Evolutionary conservation across 2,888 invertebrate species (phyloP).

Genomic region (Drosophila subquinaria): DNA sequence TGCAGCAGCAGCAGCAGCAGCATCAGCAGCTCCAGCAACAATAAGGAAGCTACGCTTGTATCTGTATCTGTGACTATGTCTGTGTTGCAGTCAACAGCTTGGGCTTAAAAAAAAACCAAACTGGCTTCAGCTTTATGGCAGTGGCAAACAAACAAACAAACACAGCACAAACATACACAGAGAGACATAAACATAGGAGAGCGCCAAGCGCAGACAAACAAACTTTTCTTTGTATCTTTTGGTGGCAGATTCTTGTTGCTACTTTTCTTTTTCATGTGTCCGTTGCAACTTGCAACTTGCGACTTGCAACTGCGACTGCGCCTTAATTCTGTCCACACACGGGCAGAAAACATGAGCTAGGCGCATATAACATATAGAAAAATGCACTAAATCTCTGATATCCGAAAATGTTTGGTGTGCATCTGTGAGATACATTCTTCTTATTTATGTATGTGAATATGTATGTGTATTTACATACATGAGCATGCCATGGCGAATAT

Average conservation of each 20-base stretch:
- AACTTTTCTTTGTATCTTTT: slow-evolving; percentile 46
- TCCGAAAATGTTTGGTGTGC: slow-evolving; percentile 75
- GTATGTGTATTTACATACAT: slow-evolving; percentile 62
- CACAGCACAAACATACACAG: slow-evolving; percentile 38
- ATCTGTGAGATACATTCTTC: slow-evolving; percentile 68
- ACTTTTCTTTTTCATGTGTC: slow-evolving; percentile 53
- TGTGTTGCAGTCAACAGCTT: slow-evolving; percentile 15
- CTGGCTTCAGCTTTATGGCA: slow-evolving; percentile 78
- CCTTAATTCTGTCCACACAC: slow-evolving; percentile 75
- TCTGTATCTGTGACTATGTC: not conserved
- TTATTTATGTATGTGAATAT: slow-evolving; percentile 4
- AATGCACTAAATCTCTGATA: slow-evolving; percentile 81
- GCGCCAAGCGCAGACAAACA: slow-evolving; percentile 59
- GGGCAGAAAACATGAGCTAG: slow-evolving; percentile 35
- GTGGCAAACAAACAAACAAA: slow-evolving; percentile 74
- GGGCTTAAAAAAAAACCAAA: slow-evolving; percentile 64
- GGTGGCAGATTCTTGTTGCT: slow-evolving; percentile 67
- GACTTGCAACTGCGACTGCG: slow-evolving; percentile 72
- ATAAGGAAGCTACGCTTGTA: slow-evolving; percentile 53
- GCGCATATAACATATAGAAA: slow-evolving; percentile 55
- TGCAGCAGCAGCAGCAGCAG: slow-evolving; percentile 72
- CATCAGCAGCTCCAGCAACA: slow-evolving; percentile 41
- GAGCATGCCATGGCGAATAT: slow-evolving; percentile 75
- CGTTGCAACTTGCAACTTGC: slow-evolving; percentile 24
- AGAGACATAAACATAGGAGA: slow-evolving; percentile 37